Evolutionary conservation across 2,888 invertebrate species (phyloP).

Genomic region (Microplitis manilae): DNA sequence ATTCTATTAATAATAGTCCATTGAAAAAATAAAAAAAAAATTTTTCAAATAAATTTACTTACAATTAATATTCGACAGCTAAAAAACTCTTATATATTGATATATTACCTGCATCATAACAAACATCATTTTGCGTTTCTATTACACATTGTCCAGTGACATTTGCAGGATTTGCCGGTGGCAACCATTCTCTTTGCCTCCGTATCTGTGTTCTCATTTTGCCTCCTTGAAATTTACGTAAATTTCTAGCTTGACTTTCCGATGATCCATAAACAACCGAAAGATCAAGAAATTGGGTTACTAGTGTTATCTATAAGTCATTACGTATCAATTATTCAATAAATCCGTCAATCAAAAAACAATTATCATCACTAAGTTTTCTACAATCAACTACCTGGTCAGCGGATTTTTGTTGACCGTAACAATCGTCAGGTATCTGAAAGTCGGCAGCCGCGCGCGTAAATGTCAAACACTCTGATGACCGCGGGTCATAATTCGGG

Average conservation of each 20-base stretch:
- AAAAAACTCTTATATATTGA: conserved; percentile 2
- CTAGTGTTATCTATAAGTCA: conserved; percentile 75
- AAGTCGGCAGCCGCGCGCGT: conserved; percentile 80
- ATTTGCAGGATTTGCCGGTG: conserved; percentile 76
- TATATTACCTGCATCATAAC: conserved; percentile 80
- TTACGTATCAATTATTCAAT: background rate
- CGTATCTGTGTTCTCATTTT: conserved; percentile 77
- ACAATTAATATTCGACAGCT: background rate
- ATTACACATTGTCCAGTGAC: conserved; percentile 80
- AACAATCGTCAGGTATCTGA: conserved; percentile 75
- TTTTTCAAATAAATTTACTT: background rate
- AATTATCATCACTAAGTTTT: conserved; percentile 62
- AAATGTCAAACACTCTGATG: conserved; percentile 81
- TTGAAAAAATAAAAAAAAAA: no score
- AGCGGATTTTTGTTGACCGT: conserved; percentile 74
- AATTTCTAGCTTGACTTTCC: conserved; percentile 76
- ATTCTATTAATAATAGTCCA: no score
- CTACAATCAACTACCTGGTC: conserved; percentile 75
- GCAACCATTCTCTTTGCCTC: conserved; percentile 81
- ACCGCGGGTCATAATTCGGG: conserved; percentile 73
- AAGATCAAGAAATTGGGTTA: conserved; percentile 83
- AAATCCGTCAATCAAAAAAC: background rate
- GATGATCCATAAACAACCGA: conserved; percentile 88
- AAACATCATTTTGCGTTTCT: conserved; percentile 78
- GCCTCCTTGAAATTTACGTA: conserved; percentile 81